Evolutionary conservation across 2,888 invertebrate species (phyloP).

Genomic region (Iphiclides podalirius): DNA sequence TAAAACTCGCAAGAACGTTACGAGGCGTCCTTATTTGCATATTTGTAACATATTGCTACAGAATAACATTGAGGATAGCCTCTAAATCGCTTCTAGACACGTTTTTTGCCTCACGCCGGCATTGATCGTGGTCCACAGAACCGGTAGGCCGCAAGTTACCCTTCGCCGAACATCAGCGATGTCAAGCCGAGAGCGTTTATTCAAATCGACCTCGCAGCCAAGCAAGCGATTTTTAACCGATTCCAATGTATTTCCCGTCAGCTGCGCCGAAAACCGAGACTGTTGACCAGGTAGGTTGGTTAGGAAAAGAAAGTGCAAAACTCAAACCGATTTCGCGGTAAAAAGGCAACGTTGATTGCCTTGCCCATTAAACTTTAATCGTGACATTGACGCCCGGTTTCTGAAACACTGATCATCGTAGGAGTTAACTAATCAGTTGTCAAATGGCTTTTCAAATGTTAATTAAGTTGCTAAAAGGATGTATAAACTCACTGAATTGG

Average conservation of each 20-base stretch:
- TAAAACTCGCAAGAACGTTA: slow-evolving; percentile 4
- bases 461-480: too few species aligned
- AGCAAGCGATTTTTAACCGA: slow-evolving; percentile 9
- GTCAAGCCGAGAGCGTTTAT: slow-evolving; percentile 35
- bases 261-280: background rate
- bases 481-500: too few species aligned
- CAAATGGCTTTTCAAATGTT: too few species aligned
- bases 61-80: slow-evolving; percentile 33
- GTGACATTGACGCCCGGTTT: background rate
- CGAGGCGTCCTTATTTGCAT: slow-evolving; percentile 21
- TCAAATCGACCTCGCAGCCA: slow-evolving; percentile 40
- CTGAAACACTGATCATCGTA: too few species aligned
- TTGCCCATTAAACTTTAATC: background rate
- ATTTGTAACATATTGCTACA: slow-evolving; percentile 22
- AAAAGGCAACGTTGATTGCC: slow-evolving; percentile 15
- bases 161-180: slow-evolving; percentile 59
- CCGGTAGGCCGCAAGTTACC: slow-evolving; percentile 72
- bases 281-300: background rate
- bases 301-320: slow-evolving; percentile 2
- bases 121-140: slow-evolving; percentile 70
- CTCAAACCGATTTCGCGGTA: slow-evolving; percentile 1
- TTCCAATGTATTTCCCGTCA: slow-evolving; percentile 4
- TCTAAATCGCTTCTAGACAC: slow-evolving; percentile 59
- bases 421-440: too few species aligned
- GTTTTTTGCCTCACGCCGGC: slow-evolving; percentile 70